Conservation (phyloP, 2,113 vertebrate species). For the Leptodactylus fuscus region DNA sequence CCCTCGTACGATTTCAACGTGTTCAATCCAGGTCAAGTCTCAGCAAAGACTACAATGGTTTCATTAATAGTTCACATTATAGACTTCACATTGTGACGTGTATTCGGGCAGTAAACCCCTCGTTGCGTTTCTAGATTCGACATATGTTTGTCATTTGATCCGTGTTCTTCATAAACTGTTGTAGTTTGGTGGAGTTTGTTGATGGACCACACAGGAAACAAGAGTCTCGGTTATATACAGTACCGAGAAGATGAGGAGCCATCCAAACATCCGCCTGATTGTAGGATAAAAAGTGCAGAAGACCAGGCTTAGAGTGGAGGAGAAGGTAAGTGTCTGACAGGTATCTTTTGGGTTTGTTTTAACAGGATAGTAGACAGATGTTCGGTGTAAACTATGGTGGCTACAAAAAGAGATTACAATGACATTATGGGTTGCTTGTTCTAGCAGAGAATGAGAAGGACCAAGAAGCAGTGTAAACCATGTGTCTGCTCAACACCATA, state of each 20-base stretch:
- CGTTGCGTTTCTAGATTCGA: constrained; percentile 38
- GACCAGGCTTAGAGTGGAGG: neutral
- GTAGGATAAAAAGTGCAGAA: constrained; percentile 24
- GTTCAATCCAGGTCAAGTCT: constrained; percentile 75
- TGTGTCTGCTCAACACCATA: neutral
- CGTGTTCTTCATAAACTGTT: neutral
- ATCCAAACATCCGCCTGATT: constrained; percentile 35
- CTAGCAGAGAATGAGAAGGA: neutral
- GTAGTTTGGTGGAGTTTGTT: constrained; percentile 20
- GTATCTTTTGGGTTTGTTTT: constrained; percentile 33
- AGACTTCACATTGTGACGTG: constrained; percentile 67
- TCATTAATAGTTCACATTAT: constrained; percentile 41
- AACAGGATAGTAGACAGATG: constrained; percentile 36
- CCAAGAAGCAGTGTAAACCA: neutral
- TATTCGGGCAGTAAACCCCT: constrained; percentile 68
- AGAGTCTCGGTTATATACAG: neutral
- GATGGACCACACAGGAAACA: constrained; percentile 27
- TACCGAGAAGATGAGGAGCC: neutral
- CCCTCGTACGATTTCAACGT: constrained; percentile 74
- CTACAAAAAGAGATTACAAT: constrained; percentile 27
- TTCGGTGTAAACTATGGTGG: constrained; percentile 3
- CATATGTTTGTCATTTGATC: constrained; percentile 48
- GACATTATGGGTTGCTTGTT: constrained; percentile 26
- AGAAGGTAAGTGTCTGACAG: constrained; percentile 26
- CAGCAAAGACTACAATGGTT: constrained; percentile 65